Evolutionary conservation across 2,113 vertebrate species (phyloP), one percentile per base, ranked within the genome.

Genomic region (Osmerus mordax): DNA sequence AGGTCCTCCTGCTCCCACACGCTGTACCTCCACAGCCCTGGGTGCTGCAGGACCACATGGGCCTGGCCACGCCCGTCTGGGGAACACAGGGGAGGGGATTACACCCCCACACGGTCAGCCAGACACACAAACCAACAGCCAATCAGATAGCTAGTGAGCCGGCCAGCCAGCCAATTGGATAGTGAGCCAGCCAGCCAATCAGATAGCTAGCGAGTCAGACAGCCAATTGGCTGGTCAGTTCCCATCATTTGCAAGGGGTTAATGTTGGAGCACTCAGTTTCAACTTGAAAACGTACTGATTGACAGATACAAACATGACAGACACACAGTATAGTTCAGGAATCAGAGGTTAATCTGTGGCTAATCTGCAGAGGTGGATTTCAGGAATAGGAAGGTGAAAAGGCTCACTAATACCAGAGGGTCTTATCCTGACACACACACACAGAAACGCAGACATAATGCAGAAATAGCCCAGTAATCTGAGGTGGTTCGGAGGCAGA

Each of bases 1-100:
- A 88, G 63, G 3, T 88, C 84, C 23, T 80, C 56, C 65, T 74
- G 47, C 11, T 88, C 82, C 90, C 89, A 91, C 28, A 90, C 32
- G 3, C 89, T 85, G 79, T 91, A 91, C 70, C 67, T 81, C 79
- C 69, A 67, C 74, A 91, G 67, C 16, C 81, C 74, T 16, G n/a
- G 69, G 7, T 78, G 78, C 16, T 83, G 71, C 29, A 90, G 28
- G 2, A 67, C 62, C 73, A 79, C 21, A 0, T 80, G 52, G 36
- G 68, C 32, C 60, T 77, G 18, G 29, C 71, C 54, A 15, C n/a
- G 67, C 0, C 7, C 1, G 15, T 80, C 88, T 90, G 76, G 12
- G 66, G 58, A 68, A 21, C 29, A 53, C 13, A 69, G 7, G 8
- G 4, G 0, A 19, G 47, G 1, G 1, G 12, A 1, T 32, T 54